Evolutionary conservation across 2,888 invertebrate genomes (phyloP).

Genomic region (Trachelus troglodyta): DNA sequence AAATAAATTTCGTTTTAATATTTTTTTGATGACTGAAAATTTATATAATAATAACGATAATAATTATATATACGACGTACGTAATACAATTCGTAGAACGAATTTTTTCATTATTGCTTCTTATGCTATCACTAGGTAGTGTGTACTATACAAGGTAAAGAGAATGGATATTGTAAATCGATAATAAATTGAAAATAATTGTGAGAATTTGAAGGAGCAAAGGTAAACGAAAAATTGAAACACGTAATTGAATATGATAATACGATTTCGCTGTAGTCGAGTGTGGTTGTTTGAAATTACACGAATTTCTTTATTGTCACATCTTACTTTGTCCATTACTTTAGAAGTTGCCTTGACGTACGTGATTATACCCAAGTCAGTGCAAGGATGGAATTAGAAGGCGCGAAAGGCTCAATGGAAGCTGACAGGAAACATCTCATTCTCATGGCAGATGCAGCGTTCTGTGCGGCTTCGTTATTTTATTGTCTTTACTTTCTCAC

Average conservation of each 20-base stretch:
- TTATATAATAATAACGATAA: constrained; percentile 49
- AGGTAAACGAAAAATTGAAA: neutral
- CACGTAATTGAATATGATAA: neutral
- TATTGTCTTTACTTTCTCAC: neutral
- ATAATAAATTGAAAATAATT: constrained; percentile 42
- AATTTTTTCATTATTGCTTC: constrained; percentile 62
- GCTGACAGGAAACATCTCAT: neutral
- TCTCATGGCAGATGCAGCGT: neutral
- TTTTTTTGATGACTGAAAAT: constrained; percentile 62
- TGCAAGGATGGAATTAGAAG: neutral
- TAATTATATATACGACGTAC: constrained; percentile 32
- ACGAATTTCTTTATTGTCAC: neutral
- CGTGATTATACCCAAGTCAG: neutral
- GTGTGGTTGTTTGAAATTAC: neutral
- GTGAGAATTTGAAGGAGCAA: neutral
- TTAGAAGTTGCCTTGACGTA: neutral
- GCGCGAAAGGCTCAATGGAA: neutral
- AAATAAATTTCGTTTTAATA: constrained; percentile 53
- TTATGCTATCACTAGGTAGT: constrained; percentile 57
- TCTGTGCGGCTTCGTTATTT: neutral
- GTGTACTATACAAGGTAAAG: constrained; percentile 49
- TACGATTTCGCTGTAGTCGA: neutral
- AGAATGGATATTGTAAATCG: constrained; percentile 54
- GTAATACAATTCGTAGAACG: constrained; percentile 52
- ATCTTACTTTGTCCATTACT: neutral